phyloP scores from a whole-genome alignment of 2,888 invertebrate genomes.

The Pachycephus smyrnensis region DNA sequence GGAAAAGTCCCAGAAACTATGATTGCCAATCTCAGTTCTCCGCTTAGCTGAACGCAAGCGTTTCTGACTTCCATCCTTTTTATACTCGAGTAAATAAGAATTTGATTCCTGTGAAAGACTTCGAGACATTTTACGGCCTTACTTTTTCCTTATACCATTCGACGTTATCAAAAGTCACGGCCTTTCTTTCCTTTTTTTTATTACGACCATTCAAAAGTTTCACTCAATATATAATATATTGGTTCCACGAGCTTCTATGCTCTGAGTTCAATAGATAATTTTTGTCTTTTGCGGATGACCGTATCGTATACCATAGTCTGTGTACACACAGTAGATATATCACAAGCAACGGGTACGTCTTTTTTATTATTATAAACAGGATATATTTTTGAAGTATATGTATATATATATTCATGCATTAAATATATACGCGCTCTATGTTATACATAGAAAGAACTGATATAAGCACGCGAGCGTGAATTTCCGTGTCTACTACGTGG shows the following conservation, averaged over 20 bases:
- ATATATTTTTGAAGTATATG: too few relatives aligned
- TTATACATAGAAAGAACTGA: neutral
- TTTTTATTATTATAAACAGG: neutral
- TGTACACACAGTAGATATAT: neutral
- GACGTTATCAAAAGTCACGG: neutral
- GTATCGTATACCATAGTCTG: neutral
- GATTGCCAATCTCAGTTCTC: constrained; percentile 41
- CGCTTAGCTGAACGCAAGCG: neutral
- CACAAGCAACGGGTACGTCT: neutral
- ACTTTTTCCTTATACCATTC: neutral
- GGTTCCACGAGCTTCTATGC: neutral
- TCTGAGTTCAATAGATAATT: neutral
- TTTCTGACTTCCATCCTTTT: neutral
- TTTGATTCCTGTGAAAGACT: neutral
- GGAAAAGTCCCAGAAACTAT: constrained; percentile 42
- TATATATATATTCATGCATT: neutral
- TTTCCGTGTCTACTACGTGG: neutral
- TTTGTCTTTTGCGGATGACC: neutral
- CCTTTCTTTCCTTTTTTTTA: neutral
- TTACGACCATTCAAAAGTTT: neutral
- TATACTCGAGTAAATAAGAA: neutral
- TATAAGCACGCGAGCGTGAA: neutral
- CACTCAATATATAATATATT: neutral
- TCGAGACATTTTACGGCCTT: neutral
- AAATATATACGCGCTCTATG: too few relatives aligned